phyloP scores from a whole-genome alignment of 2,113 vertebrate genomes.

The Empidonax traillii region DNA sequence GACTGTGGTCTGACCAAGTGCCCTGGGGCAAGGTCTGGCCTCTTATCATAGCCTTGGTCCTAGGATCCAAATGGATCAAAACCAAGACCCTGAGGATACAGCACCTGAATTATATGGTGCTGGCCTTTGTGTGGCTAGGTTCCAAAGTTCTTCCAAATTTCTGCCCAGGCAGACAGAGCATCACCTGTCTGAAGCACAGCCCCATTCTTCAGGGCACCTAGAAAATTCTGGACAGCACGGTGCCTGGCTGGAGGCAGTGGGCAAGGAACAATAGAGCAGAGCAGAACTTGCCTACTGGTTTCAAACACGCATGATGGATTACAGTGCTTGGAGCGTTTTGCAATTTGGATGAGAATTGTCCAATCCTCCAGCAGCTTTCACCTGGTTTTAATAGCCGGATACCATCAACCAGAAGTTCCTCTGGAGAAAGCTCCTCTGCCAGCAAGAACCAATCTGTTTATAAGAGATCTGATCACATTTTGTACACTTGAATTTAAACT shows the following conservation, averaged over 20 bases:
- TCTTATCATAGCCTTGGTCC: background rate
- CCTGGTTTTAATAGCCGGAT: background rate
- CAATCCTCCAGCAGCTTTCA: background rate
- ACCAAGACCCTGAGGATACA: background rate
- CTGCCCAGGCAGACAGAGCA: background rate
- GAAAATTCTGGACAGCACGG: background rate
- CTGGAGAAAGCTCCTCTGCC: background rate
- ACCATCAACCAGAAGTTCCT: background rate
- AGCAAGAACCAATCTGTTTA: background rate
- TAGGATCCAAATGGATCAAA: background rate
- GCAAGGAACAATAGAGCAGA: rapidly evolving
- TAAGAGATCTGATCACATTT: background rate
- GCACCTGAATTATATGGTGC: background rate
- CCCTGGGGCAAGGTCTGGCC: background rate
- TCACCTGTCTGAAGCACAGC: background rate
- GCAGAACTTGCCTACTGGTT: background rate
- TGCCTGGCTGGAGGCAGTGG: background rate
- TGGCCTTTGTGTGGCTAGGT: background rate
- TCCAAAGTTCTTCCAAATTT: background rate
- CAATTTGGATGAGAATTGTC: background rate
- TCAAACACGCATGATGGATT: background rate
- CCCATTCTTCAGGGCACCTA: background rate
- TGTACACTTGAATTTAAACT: background rate
- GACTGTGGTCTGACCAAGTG: background rate
- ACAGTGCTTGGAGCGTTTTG: background rate